Evolutionary conservation across 2,113 vertebrate species (phyloP), one percentile per base, ranked within the genome.

Genomic region (Salminus brasiliensis): DNA sequence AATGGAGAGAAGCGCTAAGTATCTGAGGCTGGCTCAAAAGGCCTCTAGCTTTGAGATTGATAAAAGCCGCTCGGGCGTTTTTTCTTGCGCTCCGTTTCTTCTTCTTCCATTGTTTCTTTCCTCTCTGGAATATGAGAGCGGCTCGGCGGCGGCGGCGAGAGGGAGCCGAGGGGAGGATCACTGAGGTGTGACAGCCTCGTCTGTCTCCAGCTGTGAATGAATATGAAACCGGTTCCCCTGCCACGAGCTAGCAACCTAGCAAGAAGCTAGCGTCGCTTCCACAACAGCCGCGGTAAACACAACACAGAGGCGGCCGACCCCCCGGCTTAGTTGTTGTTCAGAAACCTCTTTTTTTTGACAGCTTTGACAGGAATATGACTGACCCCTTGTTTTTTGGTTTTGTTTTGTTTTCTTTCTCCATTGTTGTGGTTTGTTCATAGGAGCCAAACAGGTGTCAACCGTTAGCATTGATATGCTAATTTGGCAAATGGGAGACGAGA

Each of bases 21-120:
- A 82, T 82, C 80, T 77, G 62, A 82, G 59, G 68, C 59, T 77
- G 80, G 74, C 80, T 77, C 74, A 77, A 82, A 81, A 82, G 68
- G 80, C 80, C 75, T 72, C 67, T 57, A 82, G 80, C 80, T 82
- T 82, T 82, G 80, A 82, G 68, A 53, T 55, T 52, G 67, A 82
- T 77, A 82, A 82, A 77, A 82, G 74, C 60, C 23, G 53, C 76
- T 72, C 62, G 25, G 67, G 36, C 39, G 43, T 72, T 34, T 76
- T 76, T 62, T 43, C 21, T 36, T 45, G n/a, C 57, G 23, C 34
- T 62, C 78, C 30, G 60, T 81, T 62, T 25, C 53, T 78, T 45
- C 69, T 67, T 68, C 41, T 81, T 65, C 79, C 65, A 43, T 67
- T 62, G 53, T 76, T 78, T 25, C 72, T 60, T 84, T 68, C 49